Conservation (phyloP, 2,797 vertebrate genomes). For the Sebastes jordani region DNA sequence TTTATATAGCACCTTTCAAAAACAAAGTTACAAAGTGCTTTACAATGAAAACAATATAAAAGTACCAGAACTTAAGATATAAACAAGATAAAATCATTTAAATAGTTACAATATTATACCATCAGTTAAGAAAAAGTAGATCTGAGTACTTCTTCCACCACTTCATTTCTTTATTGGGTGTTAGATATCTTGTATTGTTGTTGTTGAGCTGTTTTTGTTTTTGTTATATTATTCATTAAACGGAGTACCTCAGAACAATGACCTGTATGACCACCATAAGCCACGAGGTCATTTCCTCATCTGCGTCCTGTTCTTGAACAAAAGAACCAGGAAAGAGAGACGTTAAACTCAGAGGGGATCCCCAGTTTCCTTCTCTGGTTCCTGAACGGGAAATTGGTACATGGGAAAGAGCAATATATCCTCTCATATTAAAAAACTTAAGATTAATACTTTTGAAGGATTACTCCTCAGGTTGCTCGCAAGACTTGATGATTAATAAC, state of each 20-base stretch:
- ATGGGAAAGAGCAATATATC: constrained; percentile 28
- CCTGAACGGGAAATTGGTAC: constrained; percentile 36
- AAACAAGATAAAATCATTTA: too few species aligned
- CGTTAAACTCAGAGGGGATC: constrained; percentile 38
- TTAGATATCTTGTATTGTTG: constrained; percentile 2
- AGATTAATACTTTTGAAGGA: not conserved
- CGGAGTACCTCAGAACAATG: constrained; percentile 55
- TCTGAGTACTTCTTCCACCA: not conserved
- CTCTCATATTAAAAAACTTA: not conserved
- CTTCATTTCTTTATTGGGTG: not conserved
- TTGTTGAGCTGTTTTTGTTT: constrained; percentile 7
- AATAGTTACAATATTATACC: too few species aligned
- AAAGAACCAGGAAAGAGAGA: constrained; percentile 50
- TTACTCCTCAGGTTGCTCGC: not conserved
- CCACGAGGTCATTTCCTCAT: constrained; percentile 71
- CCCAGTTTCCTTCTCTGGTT: constrained; percentile 62
- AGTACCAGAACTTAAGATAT: too few species aligned
- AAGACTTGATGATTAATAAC: not conserved
- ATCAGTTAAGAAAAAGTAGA: too few species aligned
- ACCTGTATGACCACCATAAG: constrained; percentile 14
- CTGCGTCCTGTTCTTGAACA: constrained; percentile 76
- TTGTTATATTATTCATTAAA: constrained; percentile 8
- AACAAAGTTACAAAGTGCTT: too few species aligned
- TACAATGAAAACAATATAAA: too few species aligned
- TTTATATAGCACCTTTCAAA: too few species aligned